Percentiles rank a stretch among this genome's conserved stretches.
These are phyloP conservation scores for Synanthedon formicaeformis DNA, from an alignment of 2,888 invertebrate species.

Conservation along the genomic window DNA sequence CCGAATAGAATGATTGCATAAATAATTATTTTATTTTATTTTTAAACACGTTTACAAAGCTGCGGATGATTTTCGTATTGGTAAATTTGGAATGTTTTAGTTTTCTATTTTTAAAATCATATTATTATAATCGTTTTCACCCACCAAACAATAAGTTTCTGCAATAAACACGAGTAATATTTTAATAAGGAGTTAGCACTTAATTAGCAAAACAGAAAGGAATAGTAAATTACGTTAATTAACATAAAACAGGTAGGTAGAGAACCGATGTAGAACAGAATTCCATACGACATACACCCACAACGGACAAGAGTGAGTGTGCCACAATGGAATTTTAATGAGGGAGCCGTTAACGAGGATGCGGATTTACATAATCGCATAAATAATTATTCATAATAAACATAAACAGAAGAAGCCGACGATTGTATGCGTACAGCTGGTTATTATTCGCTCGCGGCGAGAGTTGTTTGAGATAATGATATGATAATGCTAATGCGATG, in stretches of 20 bases:
- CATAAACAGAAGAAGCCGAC: conserved; percentile 35
- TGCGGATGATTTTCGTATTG: too few relatives aligned
- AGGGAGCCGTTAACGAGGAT: conserved; percentile 48
- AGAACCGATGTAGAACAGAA: conserved; percentile 16
- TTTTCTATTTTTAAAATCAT: too few relatives aligned
- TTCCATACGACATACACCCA: conserved; percentile 29
- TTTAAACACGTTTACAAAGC: too few relatives aligned
- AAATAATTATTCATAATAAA: conserved; percentile 56
- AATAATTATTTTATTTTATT: too few relatives aligned
- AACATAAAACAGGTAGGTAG: neutral
- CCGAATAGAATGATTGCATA: too few relatives aligned
- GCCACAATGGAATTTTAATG: conserved; percentile 63
- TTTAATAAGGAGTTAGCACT: conserved; percentile 3
- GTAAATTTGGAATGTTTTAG: too few relatives aligned
- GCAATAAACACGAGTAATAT: too few relatives aligned
- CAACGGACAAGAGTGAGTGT: conserved; percentile 35
- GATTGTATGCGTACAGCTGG: conserved; percentile 25
- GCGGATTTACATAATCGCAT: conserved; percentile 58
- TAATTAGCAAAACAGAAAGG: neutral
- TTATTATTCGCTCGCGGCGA: conserved; percentile 26
- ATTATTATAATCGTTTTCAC: too few relatives aligned
- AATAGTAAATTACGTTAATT: neutral
- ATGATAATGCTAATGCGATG: conserved; percentile 35
- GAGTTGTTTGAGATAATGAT: conserved; percentile 23
- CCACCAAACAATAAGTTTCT: too few relatives aligned